A percentile compares a stretch with the other conserved stretches of the same genome.
Conservation (phyloP, 2,888 invertebrate genomes). For the Cancer borealis region DNA sequence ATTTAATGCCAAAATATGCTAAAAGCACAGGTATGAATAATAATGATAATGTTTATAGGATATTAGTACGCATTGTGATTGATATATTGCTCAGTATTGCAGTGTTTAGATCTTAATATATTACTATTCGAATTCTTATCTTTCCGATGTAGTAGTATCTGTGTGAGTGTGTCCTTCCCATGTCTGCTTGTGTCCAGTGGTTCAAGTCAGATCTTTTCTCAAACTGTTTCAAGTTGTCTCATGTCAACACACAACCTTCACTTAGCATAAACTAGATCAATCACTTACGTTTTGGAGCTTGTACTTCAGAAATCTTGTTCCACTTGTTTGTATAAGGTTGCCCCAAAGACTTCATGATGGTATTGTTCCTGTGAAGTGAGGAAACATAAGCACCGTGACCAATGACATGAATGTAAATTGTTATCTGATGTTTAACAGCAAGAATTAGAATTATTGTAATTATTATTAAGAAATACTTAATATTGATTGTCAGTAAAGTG, state of each 20-base stretch:
- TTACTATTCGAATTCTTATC: background rate
- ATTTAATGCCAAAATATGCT: slow-evolving; percentile 1
- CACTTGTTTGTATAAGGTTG: background rate
- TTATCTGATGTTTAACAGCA: background rate
- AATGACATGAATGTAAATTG: background rate
- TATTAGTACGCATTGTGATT: background rate
- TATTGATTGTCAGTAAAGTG: background rate
- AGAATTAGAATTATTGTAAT: no score
- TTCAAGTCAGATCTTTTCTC: background rate
- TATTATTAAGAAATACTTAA: background rate
- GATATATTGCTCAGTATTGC: background rate
- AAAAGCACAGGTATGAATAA: background rate
- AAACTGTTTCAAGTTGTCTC: background rate
- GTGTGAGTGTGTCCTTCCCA: background rate
- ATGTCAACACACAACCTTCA: background rate
- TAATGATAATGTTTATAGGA: background rate
- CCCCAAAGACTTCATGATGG: background rate
- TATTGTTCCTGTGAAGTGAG: background rate
- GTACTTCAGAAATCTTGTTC: background rate
- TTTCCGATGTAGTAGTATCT: background rate
- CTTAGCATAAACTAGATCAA: background rate
- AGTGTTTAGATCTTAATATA: background rate
- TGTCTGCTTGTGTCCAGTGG: background rate
- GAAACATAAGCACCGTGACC: background rate
- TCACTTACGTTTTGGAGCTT: background rate